Evolutionary conservation across 2,113 vertebrate species (phyloP).

Genomic region (Chiloscyllium plagiosum): DNA sequence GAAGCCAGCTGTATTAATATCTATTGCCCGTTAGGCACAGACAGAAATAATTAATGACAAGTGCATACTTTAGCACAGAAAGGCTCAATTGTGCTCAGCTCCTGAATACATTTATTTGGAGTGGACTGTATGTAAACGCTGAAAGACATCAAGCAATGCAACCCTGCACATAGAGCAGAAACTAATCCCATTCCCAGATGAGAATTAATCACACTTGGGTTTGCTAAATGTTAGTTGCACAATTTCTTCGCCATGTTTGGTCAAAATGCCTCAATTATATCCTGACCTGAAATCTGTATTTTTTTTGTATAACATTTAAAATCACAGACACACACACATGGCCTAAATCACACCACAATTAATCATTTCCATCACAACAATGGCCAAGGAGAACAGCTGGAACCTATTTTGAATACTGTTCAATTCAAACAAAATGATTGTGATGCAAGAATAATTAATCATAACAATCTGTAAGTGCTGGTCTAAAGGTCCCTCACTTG

Average conservation of each 20-base stretch:
- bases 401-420: slow-evolving; percentile 36
- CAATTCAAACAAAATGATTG: slow-evolving; percentile 37
- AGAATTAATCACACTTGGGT: slow-evolving; percentile 27
- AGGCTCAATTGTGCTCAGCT: neutral
- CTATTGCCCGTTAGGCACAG: neutral
- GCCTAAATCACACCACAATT: slow-evolving; percentile 33
- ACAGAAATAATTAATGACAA: slow-evolving; percentile 36
- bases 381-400: slow-evolving; percentile 37
- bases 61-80: slow-evolving; percentile 1
- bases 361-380: slow-evolving; percentile 36
- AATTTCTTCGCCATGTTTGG: slow-evolving; percentile 26
- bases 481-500: slow-evolving; percentile 21
- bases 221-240: slow-evolving; percentile 21
- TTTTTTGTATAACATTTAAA: slow-evolving; percentile 32
- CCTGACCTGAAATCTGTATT: neutral
- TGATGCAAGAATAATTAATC: slow-evolving; percentile 37
- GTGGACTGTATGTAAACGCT: neutral
- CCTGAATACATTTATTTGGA: slow-evolving; percentile 29
- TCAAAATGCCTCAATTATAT: slow-evolving; percentile 34
- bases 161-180: neutral
- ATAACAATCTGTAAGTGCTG: slow-evolving; percentile 33
- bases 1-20: slow-evolving; percentile 9
- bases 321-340: slow-evolving; percentile 27
- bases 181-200: slow-evolving; percentile 9
- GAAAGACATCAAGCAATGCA: slow-evolving; percentile 13